Evolutionary conservation across 2,888 invertebrate species (phyloP).

Genomic region (Protodeltote pygarga): DNA sequence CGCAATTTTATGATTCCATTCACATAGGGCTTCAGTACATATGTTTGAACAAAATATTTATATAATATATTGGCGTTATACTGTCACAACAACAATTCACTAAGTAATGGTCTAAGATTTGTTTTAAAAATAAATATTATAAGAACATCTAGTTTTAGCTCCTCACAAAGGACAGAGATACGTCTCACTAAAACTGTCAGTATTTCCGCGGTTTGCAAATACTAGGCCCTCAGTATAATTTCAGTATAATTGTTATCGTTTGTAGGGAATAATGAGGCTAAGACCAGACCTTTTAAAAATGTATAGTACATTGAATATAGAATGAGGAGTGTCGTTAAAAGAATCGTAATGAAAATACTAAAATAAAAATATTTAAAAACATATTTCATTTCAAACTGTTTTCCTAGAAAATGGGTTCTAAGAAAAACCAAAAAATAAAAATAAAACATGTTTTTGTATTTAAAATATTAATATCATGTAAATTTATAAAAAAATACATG

Average conservation of each 20-base stretch:
- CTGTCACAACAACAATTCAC: constrained; percentile 2
- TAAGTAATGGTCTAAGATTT: no score
- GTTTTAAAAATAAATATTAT: no score
- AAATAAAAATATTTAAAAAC: constrained; percentile 12
- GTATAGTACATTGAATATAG: constrained; percentile 34
- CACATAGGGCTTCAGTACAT: constrained; percentile 21
- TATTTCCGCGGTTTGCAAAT: no score
- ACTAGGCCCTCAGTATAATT: constrained; percentile 8
- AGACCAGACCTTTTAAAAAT: constrained; percentile 36
- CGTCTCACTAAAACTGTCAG: background rate
- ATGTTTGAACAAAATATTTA: constrained; percentile 25
- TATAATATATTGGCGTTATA: constrained; percentile 21
- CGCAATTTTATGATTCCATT: constrained; percentile 3
- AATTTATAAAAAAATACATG: no score
- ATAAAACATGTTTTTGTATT: no score
- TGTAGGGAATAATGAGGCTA: constrained; percentile 31
- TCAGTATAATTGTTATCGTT: constrained; percentile 35
- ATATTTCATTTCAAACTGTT: background rate
- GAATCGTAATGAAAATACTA: constrained; percentile 29
- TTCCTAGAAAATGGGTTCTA: no score
- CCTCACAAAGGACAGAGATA: background rate
- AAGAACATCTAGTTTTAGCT: no score
- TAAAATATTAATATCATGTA: no score
- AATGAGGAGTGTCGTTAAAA: constrained; percentile 28
- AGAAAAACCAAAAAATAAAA: no score